These are phyloP conservation scores for Drosophila kohkoa DNA, from an alignment of 1,140 invertebrate species.

Conservation along the genomic window DNA sequence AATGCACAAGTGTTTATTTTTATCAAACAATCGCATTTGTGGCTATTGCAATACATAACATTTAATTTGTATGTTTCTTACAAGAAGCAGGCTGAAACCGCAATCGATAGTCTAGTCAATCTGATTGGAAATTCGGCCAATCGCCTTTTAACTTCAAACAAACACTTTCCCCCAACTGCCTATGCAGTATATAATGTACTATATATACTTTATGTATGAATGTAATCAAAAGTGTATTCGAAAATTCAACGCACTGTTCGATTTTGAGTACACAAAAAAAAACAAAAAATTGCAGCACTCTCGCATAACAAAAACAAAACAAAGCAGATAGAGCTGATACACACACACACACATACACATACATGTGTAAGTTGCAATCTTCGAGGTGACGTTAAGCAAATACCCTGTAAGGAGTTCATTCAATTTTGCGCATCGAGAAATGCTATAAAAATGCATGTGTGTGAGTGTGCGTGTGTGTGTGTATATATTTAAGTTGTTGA, in stretches of 20 bases:
- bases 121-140: background rate
- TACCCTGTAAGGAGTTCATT: constrained; percentile 12
- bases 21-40: constrained; percentile 10
- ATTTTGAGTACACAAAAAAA: constrained; percentile 17
- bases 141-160: background rate
- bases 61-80: background rate
- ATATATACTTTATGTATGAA: constrained; percentile 1
- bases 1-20: constrained; percentile 2
- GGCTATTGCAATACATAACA: background rate
- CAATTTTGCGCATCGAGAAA: background rate
- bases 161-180: background rate
- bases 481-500: background rate
- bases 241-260: constrained; percentile 6
- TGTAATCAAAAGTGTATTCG: constrained; percentile 1
- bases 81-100: background rate
- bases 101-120: constrained; percentile 1
- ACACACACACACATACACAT: background rate
- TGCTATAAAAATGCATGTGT: constrained; percentile 1
- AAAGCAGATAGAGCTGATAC: constrained; percentile 13
- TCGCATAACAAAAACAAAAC: constrained; percentile 10
- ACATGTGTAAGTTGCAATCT: background rate
- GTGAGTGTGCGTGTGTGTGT: too few species aligned
- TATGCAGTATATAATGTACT: background rate
- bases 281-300: constrained; percentile 8
- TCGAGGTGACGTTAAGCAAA: constrained; percentile 7